phyloP scores from a whole-genome alignment of 2,113 vertebrate genomes.

The Delphinus delphis region DNA sequence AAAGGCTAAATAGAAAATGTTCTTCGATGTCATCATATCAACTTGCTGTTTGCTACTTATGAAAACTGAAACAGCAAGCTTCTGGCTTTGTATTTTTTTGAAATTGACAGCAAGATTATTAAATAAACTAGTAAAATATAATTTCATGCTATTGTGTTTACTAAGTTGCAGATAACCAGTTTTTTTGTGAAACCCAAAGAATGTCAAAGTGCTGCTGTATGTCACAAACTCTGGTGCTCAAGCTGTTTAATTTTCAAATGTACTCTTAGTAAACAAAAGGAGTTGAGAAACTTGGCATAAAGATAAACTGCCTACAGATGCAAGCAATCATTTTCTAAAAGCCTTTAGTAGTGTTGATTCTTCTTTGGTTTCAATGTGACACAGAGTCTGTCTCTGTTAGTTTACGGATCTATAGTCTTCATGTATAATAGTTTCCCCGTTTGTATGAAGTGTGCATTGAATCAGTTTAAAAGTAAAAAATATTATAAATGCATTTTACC shows the following conservation, averaged over 20 bases:
- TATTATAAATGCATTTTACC: neutral
- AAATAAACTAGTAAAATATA: neutral
- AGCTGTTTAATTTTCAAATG: conserved; percentile 74
- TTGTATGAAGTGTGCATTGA: neutral
- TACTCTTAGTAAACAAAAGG: conserved; percentile 63
- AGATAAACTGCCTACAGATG: conserved; percentile 55
- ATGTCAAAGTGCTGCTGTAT: neutral
- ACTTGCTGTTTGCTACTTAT: neutral
- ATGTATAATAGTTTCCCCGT: neutral
- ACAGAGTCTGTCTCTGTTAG: neutral
- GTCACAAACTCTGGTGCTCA: conserved; percentile 39
- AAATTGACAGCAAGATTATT: conserved; percentile 29
- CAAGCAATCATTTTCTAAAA: conserved; percentile 55
- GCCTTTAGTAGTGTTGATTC: neutral
- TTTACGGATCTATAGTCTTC: neutral
- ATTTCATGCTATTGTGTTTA: conserved; percentile 50
- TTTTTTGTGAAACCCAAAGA: conserved; percentile 64
- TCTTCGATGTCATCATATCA: neutral
- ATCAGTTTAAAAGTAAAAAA: neutral
- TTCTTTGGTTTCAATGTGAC: neutral
- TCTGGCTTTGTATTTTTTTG: neutral
- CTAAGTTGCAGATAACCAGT: conserved; percentile 19
- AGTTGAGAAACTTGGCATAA: conserved; percentile 61
- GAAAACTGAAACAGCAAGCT: neutral
- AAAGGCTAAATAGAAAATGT: neutral